Conservation (phyloP, 2,888 invertebrate genomes). For the Litoditis marina region DNA sequence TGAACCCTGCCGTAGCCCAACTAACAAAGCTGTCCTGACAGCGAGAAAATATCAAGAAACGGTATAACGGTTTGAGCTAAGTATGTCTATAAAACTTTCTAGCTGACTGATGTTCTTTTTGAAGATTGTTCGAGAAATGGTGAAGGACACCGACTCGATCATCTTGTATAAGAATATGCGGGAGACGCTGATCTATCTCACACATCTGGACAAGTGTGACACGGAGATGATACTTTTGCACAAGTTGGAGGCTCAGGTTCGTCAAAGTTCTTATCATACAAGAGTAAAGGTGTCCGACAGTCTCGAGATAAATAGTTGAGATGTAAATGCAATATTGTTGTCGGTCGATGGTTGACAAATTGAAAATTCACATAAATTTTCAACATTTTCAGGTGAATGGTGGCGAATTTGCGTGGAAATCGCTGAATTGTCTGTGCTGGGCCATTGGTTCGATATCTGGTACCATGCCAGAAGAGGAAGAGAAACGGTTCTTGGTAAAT, state of each 20-base stretch:
- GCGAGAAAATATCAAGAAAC: too few species aligned
- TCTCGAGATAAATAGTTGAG: too few species aligned
- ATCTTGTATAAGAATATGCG: constrained; percentile 97
- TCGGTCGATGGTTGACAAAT: too few species aligned
- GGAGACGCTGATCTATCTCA: constrained; percentile 77
- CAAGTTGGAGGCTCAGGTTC: constrained; percentile 84
- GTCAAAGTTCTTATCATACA: too few species aligned
- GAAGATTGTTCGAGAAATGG: constrained; percentile 85
- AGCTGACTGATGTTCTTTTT: too few species aligned
- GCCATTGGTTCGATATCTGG: constrained; percentile 98
- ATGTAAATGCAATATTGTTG: too few species aligned
- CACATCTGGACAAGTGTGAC: constrained; percentile 94
- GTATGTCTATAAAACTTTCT: too few species aligned
- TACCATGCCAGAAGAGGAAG: constrained; percentile 98
- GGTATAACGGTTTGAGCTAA: too few species aligned
- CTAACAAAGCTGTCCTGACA: too few species aligned
- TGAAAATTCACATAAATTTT: neutral
- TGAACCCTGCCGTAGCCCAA: too few species aligned
- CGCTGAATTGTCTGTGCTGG: constrained; percentile 97
- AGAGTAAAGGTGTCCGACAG: too few species aligned
- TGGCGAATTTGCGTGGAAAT: constrained; percentile 98
- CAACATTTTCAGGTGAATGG: constrained; percentile 79
- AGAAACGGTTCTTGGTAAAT: constrained; percentile 94
- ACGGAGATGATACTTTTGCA: constrained; percentile 98
- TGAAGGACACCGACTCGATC: constrained; percentile 99